Evolutionary conservation across 2,113 vertebrate genomes (phyloP).

Genomic region (Lasiurus cinereus): DNA sequence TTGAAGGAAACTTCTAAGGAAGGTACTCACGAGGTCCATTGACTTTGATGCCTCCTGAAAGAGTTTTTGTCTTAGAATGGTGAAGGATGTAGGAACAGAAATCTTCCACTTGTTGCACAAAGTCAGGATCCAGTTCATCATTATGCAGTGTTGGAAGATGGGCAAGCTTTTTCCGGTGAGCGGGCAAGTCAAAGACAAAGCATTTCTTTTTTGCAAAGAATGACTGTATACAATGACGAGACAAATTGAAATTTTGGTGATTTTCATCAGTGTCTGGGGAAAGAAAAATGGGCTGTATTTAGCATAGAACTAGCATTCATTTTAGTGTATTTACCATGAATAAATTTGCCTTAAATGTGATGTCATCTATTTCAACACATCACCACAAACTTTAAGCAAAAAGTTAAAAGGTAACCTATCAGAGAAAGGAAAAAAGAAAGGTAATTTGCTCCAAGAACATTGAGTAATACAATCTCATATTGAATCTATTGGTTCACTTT

Average conservation of each 20-base stretch:
- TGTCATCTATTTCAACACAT: background rate
- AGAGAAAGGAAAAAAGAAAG: background rate
- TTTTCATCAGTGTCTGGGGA: conserved; percentile 54
- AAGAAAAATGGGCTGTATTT: conserved; percentile 19
- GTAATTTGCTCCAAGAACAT: background rate
- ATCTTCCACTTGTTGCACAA: conserved; percentile 69
- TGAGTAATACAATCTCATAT: background rate
- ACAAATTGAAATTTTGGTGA: conserved; percentile 65
- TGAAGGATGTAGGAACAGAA: conserved; percentile 80
- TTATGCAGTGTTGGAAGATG: conserved; percentile 66
- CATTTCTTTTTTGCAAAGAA: conserved; percentile 81
- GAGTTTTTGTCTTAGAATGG: conserved; percentile 67
- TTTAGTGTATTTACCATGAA: background rate
- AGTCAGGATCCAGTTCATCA: conserved; percentile 62
- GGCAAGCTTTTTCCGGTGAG: conserved; percentile 25
- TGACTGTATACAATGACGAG: conserved; percentile 74
- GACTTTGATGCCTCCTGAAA: conserved; percentile 68
- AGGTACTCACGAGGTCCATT: conserved; percentile 73
- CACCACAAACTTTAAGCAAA: background rate
- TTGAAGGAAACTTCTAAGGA: background rate
- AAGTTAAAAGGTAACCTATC: background rate
- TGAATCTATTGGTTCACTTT: background rate
- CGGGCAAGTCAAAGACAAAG: conserved; percentile 78
- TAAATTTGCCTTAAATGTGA: background rate
- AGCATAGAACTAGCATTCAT: background rate